Base-by-base conservation (phyloP, 2,113 vertebrate genomes). In the Laticauda laticaudata region DNA sequence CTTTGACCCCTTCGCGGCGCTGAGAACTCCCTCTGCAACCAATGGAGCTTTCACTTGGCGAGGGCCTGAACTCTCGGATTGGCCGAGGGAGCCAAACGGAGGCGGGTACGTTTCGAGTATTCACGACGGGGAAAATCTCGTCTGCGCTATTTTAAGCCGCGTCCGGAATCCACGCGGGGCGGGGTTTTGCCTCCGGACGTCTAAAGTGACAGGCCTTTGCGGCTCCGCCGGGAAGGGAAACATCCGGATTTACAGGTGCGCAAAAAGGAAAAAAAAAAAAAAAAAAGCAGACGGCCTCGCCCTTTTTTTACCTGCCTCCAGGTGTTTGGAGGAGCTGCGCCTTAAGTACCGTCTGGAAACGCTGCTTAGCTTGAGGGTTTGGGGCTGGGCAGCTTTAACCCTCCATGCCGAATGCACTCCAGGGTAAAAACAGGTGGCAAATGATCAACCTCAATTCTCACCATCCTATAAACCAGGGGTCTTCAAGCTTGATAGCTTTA, bases 201-300 rank as follows among this genome's bases (percentile, higher is more conserved):
- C 97, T 97, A 87, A 97, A 96, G 96, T 57, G 94, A 26, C 96
- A 94, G 92, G 7, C 91, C 14, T 21, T 21, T 24, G 39, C 34
- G 59, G 64, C 89, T 18, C n/a, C 3, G 21, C 14, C 20, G 18
- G 21, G 51, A 9, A 43, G 4, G 11, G 51, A 26, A 56, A 6
- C 20, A 39, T 20, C 12, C 39, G 48, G 20, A 81, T 56, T 9
- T 48, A 69, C 43, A 23, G 15, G 39, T 18, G 56, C 88, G 24
- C 43, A 57, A 57, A 57, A 57, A 57, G 8, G 6, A 23, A 21
- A 21, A 23, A 23, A 57, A 51, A 57, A 57, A 21, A 23, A 21
- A 21, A 23, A 23, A 57, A 51, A 5, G 34, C 59, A 53, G 20
- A 53, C 26, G 2, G 48, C 6, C n/a, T 43, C 23, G 26, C 75